A percentile compares a stretch with the other conserved stretches of the same genome.
Evolutionary conservation across 2,888 invertebrate genomes (phyloP).

Genomic region (Drosophila parthenogenetica): DNA sequence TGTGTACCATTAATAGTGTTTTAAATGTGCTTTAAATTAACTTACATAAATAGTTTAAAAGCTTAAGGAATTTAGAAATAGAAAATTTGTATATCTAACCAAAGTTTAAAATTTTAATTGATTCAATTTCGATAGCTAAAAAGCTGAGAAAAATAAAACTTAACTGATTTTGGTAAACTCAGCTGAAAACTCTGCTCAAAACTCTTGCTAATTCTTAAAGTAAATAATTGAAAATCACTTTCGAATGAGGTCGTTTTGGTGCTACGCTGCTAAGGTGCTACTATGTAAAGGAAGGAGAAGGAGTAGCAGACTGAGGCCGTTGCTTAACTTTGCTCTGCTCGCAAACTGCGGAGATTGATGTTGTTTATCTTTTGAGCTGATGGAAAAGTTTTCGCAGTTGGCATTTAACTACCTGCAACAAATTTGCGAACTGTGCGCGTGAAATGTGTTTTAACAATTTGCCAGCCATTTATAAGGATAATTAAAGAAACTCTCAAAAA

Average conservation of each 20-base stretch:
- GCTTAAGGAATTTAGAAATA: no score
- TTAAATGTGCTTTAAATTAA: no score
- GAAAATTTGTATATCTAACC: no score
- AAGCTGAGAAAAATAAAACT: neutral
- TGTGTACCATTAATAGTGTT: no score
- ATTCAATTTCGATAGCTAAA: neutral
- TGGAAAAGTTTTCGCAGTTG: constrained; percentile 39
- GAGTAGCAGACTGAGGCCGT: neutral
- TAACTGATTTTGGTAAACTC: neutral
- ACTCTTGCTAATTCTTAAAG: constrained; percentile 34
- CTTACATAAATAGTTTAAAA: no score
- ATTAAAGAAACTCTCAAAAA: constrained; percentile 70
- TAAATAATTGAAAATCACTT: constrained; percentile 55
- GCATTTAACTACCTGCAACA: constrained; percentile 30
- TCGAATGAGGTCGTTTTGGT: constrained; percentile 13
- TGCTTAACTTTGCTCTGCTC: constrained; percentile 42
- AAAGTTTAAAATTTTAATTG: no score
- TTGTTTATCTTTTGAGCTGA: constrained; percentile 65
- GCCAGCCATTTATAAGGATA: constrained; percentile 68
- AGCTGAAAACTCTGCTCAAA: neutral
- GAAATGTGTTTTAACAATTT: constrained; percentile 66
- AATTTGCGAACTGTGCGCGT: constrained; percentile 43
- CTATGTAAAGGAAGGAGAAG: neutral
- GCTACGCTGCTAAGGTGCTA: neutral
- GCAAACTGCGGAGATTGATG: constrained; percentile 65